These are phyloP conservation scores for Sarcoramphus papa DNA, from an alignment of 2,797 vertebrate genomes.

Conservation along the genomic window DNA sequence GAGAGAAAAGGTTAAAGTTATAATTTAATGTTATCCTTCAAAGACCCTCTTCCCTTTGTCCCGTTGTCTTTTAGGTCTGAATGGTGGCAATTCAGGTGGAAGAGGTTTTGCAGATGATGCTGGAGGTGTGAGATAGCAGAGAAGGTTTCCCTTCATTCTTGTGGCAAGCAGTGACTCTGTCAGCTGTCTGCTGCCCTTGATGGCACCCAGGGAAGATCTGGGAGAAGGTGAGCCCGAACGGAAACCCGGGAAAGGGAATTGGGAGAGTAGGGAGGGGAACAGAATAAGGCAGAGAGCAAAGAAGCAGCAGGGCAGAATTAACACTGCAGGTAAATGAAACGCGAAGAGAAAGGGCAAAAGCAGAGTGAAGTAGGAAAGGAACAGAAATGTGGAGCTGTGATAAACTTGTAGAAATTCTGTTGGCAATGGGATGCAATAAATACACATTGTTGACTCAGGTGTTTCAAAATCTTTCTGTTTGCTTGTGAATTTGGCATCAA, in stretches of 20 bases:
- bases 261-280: neutral
- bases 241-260: neutral
- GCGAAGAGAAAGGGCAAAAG: neutral
- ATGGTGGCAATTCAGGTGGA: neutral
- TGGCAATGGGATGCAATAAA: neutral
- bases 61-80: neutral
- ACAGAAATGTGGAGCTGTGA: neutral
- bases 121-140: neutral
- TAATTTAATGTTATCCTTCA: neutral
- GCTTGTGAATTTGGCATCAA: neutral
- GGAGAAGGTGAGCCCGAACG: neutral
- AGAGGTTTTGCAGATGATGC: neutral
- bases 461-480: conserved; percentile 12
- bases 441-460: neutral
- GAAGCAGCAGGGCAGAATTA: neutral
- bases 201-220: neutral
- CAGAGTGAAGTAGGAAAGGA: neutral
- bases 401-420: neutral
- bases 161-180: neutral
- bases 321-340: neutral
- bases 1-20: neutral
- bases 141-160: neutral
- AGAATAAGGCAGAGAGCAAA: neutral
- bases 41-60: neutral
- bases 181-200: neutral